Evolutionary conservation across 2,113 vertebrate genomes (phyloP).

Genomic region (Eptesicus fuscus): DNA sequence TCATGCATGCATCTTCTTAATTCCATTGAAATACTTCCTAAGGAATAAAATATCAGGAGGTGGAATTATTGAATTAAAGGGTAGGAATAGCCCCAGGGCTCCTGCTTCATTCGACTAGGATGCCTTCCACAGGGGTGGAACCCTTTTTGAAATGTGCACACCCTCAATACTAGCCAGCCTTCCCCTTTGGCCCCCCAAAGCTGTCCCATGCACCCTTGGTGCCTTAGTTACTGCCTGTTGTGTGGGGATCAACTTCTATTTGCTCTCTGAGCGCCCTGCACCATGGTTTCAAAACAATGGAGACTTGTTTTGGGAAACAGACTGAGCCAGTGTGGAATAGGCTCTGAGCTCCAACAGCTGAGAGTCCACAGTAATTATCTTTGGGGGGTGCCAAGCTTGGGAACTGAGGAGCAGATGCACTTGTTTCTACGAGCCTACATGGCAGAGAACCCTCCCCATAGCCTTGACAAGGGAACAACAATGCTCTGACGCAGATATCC

Average conservation of each 20-base stretch:
- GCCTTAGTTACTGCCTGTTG: slow-evolving; percentile 66
- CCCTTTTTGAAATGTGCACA: slow-evolving; percentile 1
- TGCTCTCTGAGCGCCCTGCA: slow-evolving; percentile 53
- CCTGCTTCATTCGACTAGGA: not conserved
- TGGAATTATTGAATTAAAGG: not conserved
- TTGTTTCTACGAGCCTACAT: slow-evolving; percentile 11
- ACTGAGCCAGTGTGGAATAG: slow-evolving; percentile 42
- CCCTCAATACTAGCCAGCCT: not conserved
- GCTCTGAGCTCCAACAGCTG: slow-evolving; percentile 61
- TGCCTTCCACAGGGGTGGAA: not conserved
- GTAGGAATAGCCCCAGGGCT: not conserved
- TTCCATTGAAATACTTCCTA: not conserved
- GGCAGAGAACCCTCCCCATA: not conserved
- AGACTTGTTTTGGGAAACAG: slow-evolving; percentile 63
- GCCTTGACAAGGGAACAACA: not conserved
- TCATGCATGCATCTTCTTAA: slow-evolving; percentile 18
- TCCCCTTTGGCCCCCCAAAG: slow-evolving; percentile 26
- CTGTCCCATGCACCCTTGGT: not conserved
- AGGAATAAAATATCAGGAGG: slow-evolving; percentile 20
- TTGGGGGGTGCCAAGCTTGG: slow-evolving; percentile 42
- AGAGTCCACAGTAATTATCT: slow-evolving; percentile 34
- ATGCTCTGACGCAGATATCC: not conserved
- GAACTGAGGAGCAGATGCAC: slow-evolving; percentile 55
- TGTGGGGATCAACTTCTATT: slow-evolving; percentile 66
- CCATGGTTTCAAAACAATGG: slow-evolving; percentile 74